These are phyloP conservation scores for Nothura maculosa DNA, from an alignment of 2,797 vertebrate genomes.

Conservation along the genomic window DNA sequence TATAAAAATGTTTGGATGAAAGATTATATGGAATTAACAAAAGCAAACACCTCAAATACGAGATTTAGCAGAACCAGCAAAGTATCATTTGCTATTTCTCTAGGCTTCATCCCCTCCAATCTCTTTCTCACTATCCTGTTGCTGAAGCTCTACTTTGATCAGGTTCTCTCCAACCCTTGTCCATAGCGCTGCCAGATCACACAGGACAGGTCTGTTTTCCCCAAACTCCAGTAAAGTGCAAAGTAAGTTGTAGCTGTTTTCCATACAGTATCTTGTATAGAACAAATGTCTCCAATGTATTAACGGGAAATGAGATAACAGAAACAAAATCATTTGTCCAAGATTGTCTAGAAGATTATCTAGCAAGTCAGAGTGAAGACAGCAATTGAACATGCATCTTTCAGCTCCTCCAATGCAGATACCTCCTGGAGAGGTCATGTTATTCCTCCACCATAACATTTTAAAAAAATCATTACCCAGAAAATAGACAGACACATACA, in stretches of 20 bases:
- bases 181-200: fast-evolving
- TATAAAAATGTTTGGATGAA: not conserved
- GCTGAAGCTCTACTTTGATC: not conserved
- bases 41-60: not conserved
- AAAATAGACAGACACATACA: conserved; percentile 60
- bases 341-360: not conserved
- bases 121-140: not conserved
- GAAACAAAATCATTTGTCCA: not conserved
- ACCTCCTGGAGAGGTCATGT: not conserved
- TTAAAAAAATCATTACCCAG: not conserved
- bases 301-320: not conserved
- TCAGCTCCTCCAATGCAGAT: not conserved
- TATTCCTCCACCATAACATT: not conserved
- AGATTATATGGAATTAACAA: not conserved
- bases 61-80: not conserved
- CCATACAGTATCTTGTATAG: not conserved
- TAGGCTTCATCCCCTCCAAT: not conserved
- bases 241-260: not conserved
- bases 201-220: fast-evolving
- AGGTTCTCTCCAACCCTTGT: not conserved
- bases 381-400: not conserved
- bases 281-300: not conserved
- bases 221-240: not conserved
- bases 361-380: conserved; percentile 20
- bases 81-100: not conserved